Evolutionary conservation across 2,888 invertebrate species (phyloP).

Genomic region (Sesia bembeciformis): DNA sequence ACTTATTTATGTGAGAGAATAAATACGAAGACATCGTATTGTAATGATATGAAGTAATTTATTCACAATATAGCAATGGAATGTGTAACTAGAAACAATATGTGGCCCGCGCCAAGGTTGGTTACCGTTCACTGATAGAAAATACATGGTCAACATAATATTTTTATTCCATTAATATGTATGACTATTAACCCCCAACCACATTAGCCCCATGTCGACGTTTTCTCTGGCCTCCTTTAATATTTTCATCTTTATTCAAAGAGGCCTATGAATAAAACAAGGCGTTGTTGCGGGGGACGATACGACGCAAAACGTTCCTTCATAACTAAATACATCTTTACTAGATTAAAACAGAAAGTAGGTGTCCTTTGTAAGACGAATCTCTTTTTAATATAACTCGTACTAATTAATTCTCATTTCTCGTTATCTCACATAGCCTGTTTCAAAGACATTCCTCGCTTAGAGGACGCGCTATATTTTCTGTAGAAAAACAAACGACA

Average conservation of each 20-base stretch:
- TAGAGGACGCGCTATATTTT: no score
- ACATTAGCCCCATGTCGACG: slow-evolving; percentile 48
- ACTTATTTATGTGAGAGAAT: no score
- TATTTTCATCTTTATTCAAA: slow-evolving; percentile 74
- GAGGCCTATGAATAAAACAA: slow-evolving; percentile 67
- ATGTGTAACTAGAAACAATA: no score
- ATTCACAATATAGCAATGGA: no score
- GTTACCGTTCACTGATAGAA: slow-evolving; percentile 6
- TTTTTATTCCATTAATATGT: slow-evolving; percentile 58
- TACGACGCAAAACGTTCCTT: slow-evolving; percentile 40
- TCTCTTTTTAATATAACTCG: neutral
- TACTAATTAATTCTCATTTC: no score
- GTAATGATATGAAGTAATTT: no score
- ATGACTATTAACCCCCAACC: slow-evolving; percentile 56
- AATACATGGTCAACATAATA: slow-evolving; percentile 26
- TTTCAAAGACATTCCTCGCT: no score
- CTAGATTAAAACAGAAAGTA: slow-evolving; percentile 42
- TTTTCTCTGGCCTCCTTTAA: slow-evolving; percentile 56
- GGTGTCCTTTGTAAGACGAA: neutral
- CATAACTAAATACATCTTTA: slow-evolving; percentile 54
- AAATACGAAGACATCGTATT: no score
- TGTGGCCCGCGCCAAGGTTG: no score
- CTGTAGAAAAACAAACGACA: no score
- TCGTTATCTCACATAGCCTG: no score
- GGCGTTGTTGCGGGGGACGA: slow-evolving; percentile 28